phyloP scores from a whole-genome alignment of 2,113 vertebrate genomes.

The Cheirogaleus medius region DNA sequence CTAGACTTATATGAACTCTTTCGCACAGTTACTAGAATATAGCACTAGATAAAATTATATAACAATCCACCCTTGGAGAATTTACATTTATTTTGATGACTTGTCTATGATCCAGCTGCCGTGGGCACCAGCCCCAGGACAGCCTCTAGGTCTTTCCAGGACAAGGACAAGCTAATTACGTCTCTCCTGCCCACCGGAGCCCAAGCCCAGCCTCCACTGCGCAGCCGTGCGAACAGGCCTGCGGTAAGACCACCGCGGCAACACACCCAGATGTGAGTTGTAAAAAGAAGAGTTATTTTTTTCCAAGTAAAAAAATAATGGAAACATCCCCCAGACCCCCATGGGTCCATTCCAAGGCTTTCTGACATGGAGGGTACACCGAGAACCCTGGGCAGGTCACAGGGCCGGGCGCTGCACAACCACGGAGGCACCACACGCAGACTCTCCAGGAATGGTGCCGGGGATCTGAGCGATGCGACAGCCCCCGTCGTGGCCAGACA shows the following conservation, averaged over 20 bases:
- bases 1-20: not conserved
- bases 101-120: not conserved
- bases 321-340: too few species aligned
- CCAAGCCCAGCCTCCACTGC: not conserved
- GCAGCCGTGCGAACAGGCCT: fast-evolving
- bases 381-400: fast-evolving
- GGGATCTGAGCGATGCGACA: fast-evolving
- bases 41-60: not conserved
- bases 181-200: not conserved
- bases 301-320: not conserved
- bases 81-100: not conserved
- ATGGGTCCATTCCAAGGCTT: too few species aligned
- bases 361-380: too few species aligned
- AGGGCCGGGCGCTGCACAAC: not conserved
- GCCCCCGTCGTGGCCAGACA: fast-evolving
- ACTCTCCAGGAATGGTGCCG: fast-evolving
- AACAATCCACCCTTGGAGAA: not conserved
- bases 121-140: not conserved
- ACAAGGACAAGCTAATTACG: not conserved
- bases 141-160: not conserved
- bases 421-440: fast-evolving
- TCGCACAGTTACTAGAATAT: not conserved
- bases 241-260: not conserved
- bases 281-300: not conserved
- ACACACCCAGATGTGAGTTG: not conserved